Base-by-base conservation (phyloP, 2,113 vertebrate species). In the Epinephelus moara region DNA sequence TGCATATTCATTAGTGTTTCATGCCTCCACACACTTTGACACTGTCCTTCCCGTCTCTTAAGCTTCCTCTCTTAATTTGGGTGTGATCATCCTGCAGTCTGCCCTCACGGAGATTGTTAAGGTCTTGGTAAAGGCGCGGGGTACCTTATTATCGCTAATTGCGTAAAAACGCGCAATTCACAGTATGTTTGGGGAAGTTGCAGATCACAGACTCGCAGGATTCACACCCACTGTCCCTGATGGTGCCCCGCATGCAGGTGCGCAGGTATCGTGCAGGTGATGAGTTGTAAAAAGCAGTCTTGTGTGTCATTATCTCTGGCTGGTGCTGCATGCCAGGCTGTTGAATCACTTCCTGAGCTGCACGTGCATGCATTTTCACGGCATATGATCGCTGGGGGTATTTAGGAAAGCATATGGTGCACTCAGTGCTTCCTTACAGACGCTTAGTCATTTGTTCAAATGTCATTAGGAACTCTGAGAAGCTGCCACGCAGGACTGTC, bases 381-480 rank as follows among this genome's bases (percentile, higher is more conserved):
- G n/a, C 42, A n/a, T 5, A 1, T 3, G 6, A 27, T 25, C 13
- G 45, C 64, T 17, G 14, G 6, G 19, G 30, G 27, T 13, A 6
- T 81, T 66, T 13, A 30, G 17, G 37, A 49, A 23, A 9, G 19
- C n/a, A 33, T 15, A 7, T 12, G 15, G 7, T 57, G 61, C 25
- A 52, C 62, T 42, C 2, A 12, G 15, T 12, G 23, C 14, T 59
- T 8, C 2, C 11, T 17, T 19, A 14, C 66, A 70, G 66, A 63
- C 8, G 37, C 61, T 71, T 27, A 27, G 9, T 49, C 42, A 37
- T 85, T 68, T 66, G 72, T 71, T 67, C 47, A 72, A 55, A 81
- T 77, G 23, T 66, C 71, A 63, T 71, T 57, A 71, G 2, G 40
- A 72, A 76, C 42, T 80, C 47, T 50, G 74, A 56, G 50, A 75